phyloP scores from a whole-genome alignment of 2,888 invertebrate genomes.

The Drosophila colorata region DNA sequence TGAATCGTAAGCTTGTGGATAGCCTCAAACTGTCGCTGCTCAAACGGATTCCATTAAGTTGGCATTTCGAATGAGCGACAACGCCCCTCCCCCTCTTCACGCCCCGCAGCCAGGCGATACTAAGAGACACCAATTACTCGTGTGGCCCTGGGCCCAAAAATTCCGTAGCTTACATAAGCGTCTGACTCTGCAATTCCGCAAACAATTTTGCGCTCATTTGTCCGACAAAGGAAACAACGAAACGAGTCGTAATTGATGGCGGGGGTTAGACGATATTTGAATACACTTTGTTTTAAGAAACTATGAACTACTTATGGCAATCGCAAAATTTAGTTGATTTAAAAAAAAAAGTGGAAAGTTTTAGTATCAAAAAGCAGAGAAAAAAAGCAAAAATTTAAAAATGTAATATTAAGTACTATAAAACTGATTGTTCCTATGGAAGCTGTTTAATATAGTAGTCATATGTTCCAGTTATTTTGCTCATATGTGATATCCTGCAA shows the following conservation, averaged over 20 bases:
- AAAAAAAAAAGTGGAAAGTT: no score
- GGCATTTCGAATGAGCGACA: slow-evolving; percentile 33
- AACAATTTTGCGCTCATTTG: slow-evolving; percentile 57
- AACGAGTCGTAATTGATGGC: neutral
- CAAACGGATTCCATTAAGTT: slow-evolving; percentile 50
- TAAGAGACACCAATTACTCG: slow-evolving; percentile 35
- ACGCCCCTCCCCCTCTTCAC: neutral
- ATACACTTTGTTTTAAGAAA: slow-evolving; percentile 9
- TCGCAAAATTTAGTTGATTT: neutral
- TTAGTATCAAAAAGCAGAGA: no score
- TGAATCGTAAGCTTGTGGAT: neutral
- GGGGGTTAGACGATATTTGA: neutral
- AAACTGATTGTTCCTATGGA: no score
- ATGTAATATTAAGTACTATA: no score
- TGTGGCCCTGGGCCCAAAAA: slow-evolving; percentile 11
- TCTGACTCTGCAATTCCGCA: slow-evolving; percentile 39
- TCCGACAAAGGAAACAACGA: slow-evolving; percentile 2
- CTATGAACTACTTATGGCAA: neutral
- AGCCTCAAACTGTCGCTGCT: slow-evolving; percentile 43
- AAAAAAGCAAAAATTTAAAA: no score
- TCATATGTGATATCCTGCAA: no score
- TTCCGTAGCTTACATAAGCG: slow-evolving; percentile 8
- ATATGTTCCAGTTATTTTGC: no score
- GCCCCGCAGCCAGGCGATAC: neutral
- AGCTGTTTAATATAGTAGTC: no score